Conservation (phyloP, 35 echinoderm and acorn worm species). For the Apostichopus californicus region DNA sequence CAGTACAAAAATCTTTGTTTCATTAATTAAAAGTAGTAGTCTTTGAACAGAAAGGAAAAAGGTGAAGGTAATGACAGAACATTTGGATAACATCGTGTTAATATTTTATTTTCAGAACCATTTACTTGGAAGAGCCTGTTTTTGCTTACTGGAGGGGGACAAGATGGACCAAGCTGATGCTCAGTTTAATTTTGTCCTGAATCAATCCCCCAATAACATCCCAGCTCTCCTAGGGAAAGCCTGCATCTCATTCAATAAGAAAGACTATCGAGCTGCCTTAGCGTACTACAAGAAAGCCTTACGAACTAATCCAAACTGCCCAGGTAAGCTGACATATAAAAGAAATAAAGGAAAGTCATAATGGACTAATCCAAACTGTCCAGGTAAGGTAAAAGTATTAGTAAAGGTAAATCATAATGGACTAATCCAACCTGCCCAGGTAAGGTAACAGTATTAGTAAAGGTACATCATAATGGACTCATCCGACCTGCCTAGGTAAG, state of each 20-base stretch:
- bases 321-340: constrained; percentile 75
- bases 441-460: too few relatives aligned
- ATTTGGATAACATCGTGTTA: too few relatives aligned
- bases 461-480: too few relatives aligned
- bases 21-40: too few relatives aligned
- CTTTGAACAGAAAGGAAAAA: too few relatives aligned
- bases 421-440: too few relatives aligned
- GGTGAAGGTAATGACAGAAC: too few relatives aligned
- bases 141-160: constrained; percentile 92
- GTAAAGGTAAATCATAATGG: too few relatives aligned
- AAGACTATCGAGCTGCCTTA: constrained; percentile 86
- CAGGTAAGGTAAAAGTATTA: constrained; percentile 39
- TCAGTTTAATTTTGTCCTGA: constrained; percentile 99
- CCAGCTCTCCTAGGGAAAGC: constrained; percentile 96
- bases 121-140: constrained; percentile 87
- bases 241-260: constrained; percentile 98
- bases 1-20: too few relatives aligned
- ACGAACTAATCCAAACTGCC: constrained; percentile 93
- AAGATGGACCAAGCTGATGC: constrained; percentile 99
- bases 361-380: constrained; percentile 83
- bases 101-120: constrained; percentile 67
- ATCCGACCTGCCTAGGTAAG: too few relatives aligned
- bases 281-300: constrained; percentile 99
- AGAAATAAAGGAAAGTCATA: constrained; percentile 88
- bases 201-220: constrained; percentile 95